Conservation (phyloP, 2,888 invertebrate species). For the Trissolcus japonicus region DNA sequence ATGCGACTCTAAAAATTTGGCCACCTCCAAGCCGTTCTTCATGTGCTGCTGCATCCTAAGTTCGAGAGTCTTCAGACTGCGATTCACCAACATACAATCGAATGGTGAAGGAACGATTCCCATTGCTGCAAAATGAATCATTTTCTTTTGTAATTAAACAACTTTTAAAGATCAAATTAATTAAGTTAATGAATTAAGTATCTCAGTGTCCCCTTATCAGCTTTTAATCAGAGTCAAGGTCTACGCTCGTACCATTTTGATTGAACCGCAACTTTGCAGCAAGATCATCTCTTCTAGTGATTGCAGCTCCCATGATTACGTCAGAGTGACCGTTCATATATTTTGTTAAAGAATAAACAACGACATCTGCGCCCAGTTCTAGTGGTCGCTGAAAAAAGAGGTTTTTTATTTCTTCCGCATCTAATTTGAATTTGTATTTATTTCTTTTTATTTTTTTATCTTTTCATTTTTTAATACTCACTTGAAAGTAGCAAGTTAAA, state of each 20-base stretch:
- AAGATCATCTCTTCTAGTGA: slow-evolving; percentile 85
- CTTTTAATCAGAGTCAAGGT: not conserved
- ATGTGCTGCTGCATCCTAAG: slow-evolving; percentile 94
- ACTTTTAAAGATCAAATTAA: not conserved
- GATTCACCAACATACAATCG: slow-evolving; percentile 95
- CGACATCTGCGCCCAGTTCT: slow-evolving; percentile 92
- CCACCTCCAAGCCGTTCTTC: slow-evolving; percentile 86
- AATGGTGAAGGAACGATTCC: slow-evolving; percentile 97
- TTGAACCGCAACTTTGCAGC: slow-evolving; percentile 86
- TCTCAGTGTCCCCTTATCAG: not conserved
- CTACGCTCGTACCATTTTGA: slow-evolving; percentile 85
- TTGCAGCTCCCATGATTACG: slow-evolving; percentile 95
- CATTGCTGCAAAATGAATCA: slow-evolving; percentile 80
- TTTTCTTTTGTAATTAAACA: not conserved
- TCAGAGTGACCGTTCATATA: slow-evolving; percentile 99
- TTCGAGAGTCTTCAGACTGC: slow-evolving; percentile 94
- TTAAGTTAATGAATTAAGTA: no score
- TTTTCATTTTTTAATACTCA: no score
- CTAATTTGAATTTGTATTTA: no score
- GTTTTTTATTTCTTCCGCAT: no score
- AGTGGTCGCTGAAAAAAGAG: slow-evolving; percentile 83
- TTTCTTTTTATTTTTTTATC: no score
- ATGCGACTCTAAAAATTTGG: slow-evolving; percentile 88
- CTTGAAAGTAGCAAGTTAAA: slow-evolving; percentile 90
- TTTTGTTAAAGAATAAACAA: slow-evolving; percentile 95